Evolutionary conservation across 2,888 invertebrate genomes (phyloP).

Genomic region (Leptinotarsa rubiginosa): DNA sequence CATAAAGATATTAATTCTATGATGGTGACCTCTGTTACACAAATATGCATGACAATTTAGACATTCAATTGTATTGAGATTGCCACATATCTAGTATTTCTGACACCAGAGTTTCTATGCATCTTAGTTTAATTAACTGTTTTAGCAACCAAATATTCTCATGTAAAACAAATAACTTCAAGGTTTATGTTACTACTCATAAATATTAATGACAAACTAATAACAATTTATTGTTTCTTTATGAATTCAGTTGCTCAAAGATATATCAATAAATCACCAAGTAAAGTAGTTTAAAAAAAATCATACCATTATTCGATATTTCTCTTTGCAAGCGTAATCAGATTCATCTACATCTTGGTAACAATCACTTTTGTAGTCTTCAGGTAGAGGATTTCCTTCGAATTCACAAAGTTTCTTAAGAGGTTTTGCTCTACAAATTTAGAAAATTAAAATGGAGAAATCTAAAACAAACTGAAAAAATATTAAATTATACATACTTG

Average conservation of each 20-base stretch:
- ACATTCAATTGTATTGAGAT: no score
- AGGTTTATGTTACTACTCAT: not conserved
- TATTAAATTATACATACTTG: constrained; percentile 64
- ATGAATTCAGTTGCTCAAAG: not conserved
- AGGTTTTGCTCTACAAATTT: constrained; percentile 70
- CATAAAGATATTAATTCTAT: no score
- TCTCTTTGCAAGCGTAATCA: constrained; percentile 84
- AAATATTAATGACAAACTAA: no score
- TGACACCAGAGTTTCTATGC: no score
- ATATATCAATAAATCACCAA: not conserved
- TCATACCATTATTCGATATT: constrained; percentile 82
- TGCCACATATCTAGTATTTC: no score
- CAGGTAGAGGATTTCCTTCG: constrained; percentile 76
- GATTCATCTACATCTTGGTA: constrained; percentile 84
- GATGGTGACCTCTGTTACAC: no score
- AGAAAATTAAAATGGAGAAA: constrained; percentile 10
- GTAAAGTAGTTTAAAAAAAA: not conserved
- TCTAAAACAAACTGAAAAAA: constrained; percentile 15
- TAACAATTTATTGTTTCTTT: not conserved
- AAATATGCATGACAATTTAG: no score
- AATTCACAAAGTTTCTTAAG: constrained; percentile 80
- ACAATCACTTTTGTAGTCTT: constrained; percentile 82
- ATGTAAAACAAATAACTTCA: not conserved
- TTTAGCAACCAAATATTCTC: constrained; percentile 5
- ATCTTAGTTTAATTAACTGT: not conserved